phyloP scores from a whole-genome alignment of 30 jellyfish, hydroid and myxozoan genomes.

The Aurelia sp. region DNA sequence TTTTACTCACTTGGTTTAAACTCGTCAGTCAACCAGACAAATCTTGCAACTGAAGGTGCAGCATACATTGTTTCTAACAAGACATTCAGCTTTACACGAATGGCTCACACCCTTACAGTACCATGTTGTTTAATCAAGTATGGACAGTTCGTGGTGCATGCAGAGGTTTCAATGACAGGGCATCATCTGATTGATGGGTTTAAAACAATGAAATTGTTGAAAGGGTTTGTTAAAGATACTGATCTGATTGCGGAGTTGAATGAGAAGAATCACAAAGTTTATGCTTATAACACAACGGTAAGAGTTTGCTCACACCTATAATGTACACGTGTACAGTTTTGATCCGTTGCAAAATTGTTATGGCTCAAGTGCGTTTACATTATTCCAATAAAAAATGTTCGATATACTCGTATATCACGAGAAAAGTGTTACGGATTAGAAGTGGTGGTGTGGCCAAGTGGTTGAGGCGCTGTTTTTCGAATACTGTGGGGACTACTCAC shows the following conservation, averaged over 20 bases:
- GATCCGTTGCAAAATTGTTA: too few relatives aligned
- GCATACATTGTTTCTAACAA: conserved; percentile 26
- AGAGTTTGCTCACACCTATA: background rate
- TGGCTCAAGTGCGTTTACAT: too few relatives aligned
- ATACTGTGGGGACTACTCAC: too few relatives aligned
- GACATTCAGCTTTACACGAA: background rate
- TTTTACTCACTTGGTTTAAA: conserved; percentile 14
- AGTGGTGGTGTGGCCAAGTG: too few relatives aligned
- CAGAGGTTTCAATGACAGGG: conserved; percentile 42
- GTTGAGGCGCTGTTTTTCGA: too few relatives aligned
- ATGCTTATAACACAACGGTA: conserved; percentile 48
- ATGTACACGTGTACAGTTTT: too few relatives aligned
- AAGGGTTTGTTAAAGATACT: conserved; percentile 9
- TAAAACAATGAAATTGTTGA: conserved; percentile 6
- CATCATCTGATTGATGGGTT: conserved; percentile 49
- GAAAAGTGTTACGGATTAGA: too few relatives aligned
- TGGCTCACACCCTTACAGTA: background rate
- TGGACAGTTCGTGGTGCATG: conserved; percentile 23
- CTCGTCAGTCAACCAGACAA: conserved; percentile 15
- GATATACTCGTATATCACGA: too few relatives aligned
- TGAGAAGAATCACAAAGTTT: background rate
- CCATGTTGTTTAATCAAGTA: conserved; percentile 46
- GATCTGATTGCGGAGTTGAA: conserved; percentile 32
- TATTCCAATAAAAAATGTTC: too few relatives aligned
- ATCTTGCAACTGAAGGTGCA: conserved; percentile 7